Percentiles rank a stretch among this genome's conserved stretches.
phyloP scores from a whole-genome alignment of 2,888 invertebrate genomes.

The Mythimna lalbum region DNA sequence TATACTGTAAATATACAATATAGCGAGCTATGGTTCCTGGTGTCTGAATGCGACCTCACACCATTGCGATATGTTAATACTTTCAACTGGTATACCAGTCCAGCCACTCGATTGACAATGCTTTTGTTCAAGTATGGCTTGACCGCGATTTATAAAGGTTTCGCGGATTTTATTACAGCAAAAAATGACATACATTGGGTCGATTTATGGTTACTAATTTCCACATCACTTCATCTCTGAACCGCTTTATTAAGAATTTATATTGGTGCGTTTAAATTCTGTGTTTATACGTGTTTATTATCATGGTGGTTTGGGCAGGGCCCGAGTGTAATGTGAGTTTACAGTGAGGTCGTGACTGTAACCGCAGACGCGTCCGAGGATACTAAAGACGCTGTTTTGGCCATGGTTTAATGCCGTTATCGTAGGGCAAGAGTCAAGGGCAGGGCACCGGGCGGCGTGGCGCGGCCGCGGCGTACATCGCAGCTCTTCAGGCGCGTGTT shows the following conservation, averaged over 20 bases:
- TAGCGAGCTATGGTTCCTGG: slow-evolving; percentile 41
- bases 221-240: slow-evolving; percentile 55
- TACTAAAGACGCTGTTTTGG: slow-evolving; percentile 59
- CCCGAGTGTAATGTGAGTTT: slow-evolving; percentile 24
- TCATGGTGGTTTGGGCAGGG: slow-evolving; percentile 32
- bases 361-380: slow-evolving; percentile 37
- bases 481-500: slow-evolving; percentile 42
- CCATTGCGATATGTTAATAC: slow-evolving; percentile 52
- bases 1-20: slow-evolving; percentile 17
- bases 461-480: slow-evolving; percentile 8
- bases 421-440: slow-evolving; percentile 77
- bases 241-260: slow-evolving; percentile 41
- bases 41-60: slow-evolving; percentile 40
- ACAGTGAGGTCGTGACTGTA: slow-evolving; percentile 32
- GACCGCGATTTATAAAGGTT: slow-evolving; percentile 70
- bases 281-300: slow-evolving; percentile 29
- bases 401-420: slow-evolving; percentile 67
- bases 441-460: slow-evolving; percentile 56
- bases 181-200: slow-evolving; percentile 59
- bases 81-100: slow-evolving; percentile 52
- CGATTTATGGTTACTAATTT: slow-evolving; percentile 62
- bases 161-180: slow-evolving; percentile 70
- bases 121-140: slow-evolving; percentile 64
- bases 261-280: slow-evolving; percentile 21
- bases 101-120: slow-evolving; percentile 51